phyloP scores from a whole-genome alignment of 1,140 invertebrate genomes.

The Ylistrum balloti region DNA sequence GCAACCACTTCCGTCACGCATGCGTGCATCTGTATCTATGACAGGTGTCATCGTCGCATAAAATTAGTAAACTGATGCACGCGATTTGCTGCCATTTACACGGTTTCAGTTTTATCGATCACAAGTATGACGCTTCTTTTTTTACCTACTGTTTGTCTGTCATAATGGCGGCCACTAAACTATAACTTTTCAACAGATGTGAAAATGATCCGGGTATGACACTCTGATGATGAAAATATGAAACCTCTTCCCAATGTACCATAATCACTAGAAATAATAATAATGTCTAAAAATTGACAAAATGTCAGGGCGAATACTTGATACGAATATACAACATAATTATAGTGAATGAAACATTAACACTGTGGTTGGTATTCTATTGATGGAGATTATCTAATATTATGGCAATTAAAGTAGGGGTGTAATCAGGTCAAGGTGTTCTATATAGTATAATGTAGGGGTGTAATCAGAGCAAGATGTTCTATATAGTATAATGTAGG shows the following conservation, averaged over 20 bases:
- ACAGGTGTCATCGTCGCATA: slow-evolving; percentile 32
- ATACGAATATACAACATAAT: too few species aligned
- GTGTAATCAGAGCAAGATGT: too few species aligned
- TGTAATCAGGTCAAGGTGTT: too few species aligned
- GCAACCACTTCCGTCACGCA: slow-evolving; percentile 22
- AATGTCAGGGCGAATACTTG: too few species aligned
- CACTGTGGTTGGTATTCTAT: too few species aligned
- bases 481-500: too few species aligned
- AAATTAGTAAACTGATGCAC: slow-evolving; percentile 3
- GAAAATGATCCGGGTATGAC: slow-evolving; percentile 4
- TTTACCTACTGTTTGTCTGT: neutral
- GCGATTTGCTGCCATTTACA: neutral
- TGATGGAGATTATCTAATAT: too few species aligned
- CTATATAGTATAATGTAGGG: too few species aligned
- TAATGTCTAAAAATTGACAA: too few species aligned
- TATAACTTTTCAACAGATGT: neutral
- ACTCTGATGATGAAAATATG: neutral
- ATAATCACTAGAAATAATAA: neutral
- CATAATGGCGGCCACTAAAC: neutral
- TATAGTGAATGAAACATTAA: too few species aligned
- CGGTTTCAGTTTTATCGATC: neutral
- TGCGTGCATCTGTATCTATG: slow-evolving; percentile 2
- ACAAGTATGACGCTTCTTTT: neutral
- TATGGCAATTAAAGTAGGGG: too few species aligned
- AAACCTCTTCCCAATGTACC: neutral